Evolutionary conservation across 2,888 invertebrate genomes (phyloP).

Genomic region (Podabrus alpinus): DNA sequence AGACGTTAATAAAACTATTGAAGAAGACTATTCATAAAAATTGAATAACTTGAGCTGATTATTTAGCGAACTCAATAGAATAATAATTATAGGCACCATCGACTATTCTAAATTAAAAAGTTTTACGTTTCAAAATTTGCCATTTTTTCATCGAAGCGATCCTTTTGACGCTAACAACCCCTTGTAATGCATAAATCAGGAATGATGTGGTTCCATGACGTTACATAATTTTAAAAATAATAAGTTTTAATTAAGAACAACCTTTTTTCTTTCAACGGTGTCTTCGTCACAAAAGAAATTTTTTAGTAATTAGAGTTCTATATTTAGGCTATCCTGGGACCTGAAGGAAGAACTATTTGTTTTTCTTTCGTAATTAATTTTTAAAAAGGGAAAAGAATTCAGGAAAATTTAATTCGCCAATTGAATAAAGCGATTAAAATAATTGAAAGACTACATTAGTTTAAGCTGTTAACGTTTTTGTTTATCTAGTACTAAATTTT

Average conservation of each 20-base stretch:
- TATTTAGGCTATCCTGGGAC: not conserved
- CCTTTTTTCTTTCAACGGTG: not conserved
- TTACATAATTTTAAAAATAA: not conserved
- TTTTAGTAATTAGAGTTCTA: not conserved
- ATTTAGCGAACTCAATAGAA: slow-evolving; percentile 1
- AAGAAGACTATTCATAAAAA: slow-evolving; percentile 1
- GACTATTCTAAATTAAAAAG: not conserved
- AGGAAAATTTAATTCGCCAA: not conserved
- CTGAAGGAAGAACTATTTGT: not conserved
- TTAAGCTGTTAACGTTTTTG: not conserved
- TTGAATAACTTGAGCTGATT: slow-evolving; percentile 8
- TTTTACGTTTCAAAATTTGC: not conserved
- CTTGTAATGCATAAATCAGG: not conserved
- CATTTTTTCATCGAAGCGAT: not conserved
- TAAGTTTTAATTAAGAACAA: not conserved
- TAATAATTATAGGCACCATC: not conserved
- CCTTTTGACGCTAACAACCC: not conserved
- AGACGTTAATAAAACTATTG: slow-evolving; percentile 4
- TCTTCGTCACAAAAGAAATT: not conserved
- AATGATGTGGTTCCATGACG: not conserved
- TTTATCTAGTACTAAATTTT: not conserved
- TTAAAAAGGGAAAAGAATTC: not conserved
- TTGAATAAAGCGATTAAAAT: not conserved
- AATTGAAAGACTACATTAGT: not conserved
- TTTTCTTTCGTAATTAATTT: not conserved